Conservation (phyloP, 2,113 vertebrate genomes). For the Microtus oregoni region DNA sequence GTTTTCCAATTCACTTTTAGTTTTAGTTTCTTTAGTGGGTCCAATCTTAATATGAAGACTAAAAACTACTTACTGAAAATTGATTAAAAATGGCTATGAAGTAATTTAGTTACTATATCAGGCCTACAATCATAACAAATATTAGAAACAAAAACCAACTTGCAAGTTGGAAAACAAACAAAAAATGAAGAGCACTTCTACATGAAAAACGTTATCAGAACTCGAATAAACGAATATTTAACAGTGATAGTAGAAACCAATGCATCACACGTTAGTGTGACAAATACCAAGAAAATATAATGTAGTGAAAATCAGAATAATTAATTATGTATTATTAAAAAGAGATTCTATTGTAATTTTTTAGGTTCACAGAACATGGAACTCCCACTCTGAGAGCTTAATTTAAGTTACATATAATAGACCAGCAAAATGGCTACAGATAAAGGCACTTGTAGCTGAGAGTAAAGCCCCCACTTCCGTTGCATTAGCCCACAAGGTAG, state of each 20-base stretch:
- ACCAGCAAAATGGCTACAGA: not conserved
- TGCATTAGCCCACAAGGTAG: not conserved
- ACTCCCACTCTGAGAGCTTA: not conserved
- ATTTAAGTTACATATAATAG: not conserved
- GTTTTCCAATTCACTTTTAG: not conserved
- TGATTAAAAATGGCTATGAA: not conserved
- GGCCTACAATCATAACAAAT: not conserved
- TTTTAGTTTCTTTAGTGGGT: not conserved
- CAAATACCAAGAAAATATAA: not conserved
- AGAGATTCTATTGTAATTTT: not conserved
- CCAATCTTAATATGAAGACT: not conserved
- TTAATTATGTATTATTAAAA: not conserved
- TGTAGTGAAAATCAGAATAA: not conserved
- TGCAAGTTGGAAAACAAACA: not conserved
- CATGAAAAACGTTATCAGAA: not conserved
- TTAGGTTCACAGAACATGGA: not conserved
- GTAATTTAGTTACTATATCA: not conserved
- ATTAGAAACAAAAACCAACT: not conserved
- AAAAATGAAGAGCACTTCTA: not conserved
- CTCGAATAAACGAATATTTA: not conserved
- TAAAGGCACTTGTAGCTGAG: not conserved
- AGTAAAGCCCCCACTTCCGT: not conserved
- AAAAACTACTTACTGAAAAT: not conserved
- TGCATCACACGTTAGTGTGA: not conserved
- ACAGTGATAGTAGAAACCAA: not conserved